Evolutionary conservation across 2,797 vertebrate genomes (phyloP), one percentile per base, ranked within the genome.

Genomic region (Spinus pinus): DNA sequence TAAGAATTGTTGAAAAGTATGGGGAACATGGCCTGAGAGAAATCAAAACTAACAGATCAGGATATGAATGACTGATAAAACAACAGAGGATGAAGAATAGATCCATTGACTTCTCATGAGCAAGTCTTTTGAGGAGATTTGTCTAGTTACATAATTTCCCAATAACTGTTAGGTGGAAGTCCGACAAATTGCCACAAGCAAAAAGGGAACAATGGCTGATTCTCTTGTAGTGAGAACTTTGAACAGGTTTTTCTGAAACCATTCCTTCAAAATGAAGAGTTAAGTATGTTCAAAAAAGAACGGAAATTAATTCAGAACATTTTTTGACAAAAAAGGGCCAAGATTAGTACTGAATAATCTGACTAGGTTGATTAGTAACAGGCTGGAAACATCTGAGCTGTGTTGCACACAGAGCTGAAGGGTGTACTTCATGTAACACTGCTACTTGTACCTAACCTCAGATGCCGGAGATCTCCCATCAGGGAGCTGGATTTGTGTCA

Each of bases 401-500:
- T 67, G 14, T 3, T 49, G 58, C 67, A 39, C n/a, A 14, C 30
- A 42, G 51, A 82, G 58, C 42, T 61, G 57, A 82, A 86, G 62
- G 30, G 41, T 42, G 1, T 46, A 51, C 66, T 86, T 74, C 13
- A 3, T 25, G 28, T 65, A 61, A 50, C 14, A 15, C 10, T 85
- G 70, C 70, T 86, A 9, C 58, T 88, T 70, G 70, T 31, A 58
- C 41, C 53, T 88, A 69, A 66, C 67, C 62, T 90, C 58, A 80
- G 27, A 60, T 73, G 73, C 82, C 27, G 37, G 58, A 86, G 73
- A 77, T 83, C 80, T 88, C 54, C 44, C 71, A 71, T 70, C 30
- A 42, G 23, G 50, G 81, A 87, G 81, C 51, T 90, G 73, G 83
- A 64, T 75, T 93, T 88, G 41, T 80, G 90, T 95, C 88, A 92